Conservation (phyloP, 2,113 vertebrate genomes). For the Tragelaphus strepsiceros region DNA sequence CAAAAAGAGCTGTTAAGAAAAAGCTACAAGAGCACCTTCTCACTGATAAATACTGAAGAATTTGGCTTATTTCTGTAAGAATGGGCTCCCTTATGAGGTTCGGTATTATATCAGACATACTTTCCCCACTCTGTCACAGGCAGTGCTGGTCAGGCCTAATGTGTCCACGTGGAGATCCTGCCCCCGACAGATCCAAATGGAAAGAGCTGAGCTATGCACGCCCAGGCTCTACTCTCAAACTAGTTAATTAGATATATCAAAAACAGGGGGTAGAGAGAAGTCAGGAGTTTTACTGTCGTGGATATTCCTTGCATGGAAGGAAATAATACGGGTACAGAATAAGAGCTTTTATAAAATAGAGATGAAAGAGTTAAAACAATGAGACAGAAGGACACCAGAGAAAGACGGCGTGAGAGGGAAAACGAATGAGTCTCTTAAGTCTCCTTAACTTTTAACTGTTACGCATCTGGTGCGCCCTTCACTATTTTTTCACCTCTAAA, state of each 20-base stretch:
- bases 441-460: neutral
- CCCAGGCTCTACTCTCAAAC: neutral
- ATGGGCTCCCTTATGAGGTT: neutral
- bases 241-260: neutral
- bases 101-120: neutral
- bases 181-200: rapidly evolving
- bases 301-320: neutral
- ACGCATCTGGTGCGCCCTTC: neutral
- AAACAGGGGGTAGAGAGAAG: neutral
- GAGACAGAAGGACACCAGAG: rapidly evolving
- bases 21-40: neutral
- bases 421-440: neutral
- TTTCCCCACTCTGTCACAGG: neutral
- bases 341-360: neutral
- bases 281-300: neutral
- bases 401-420: neutral
- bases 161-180: rapidly evolving
- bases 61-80: neutral
- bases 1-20: neutral
- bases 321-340: neutral
- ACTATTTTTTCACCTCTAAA: neutral
- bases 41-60: neutral
- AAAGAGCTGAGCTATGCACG: neutral
- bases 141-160: rapidly evolving
- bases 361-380: neutral